Conservation (phyloP, 2,113 vertebrate species). For the Mirounga angustirostris region DNA sequence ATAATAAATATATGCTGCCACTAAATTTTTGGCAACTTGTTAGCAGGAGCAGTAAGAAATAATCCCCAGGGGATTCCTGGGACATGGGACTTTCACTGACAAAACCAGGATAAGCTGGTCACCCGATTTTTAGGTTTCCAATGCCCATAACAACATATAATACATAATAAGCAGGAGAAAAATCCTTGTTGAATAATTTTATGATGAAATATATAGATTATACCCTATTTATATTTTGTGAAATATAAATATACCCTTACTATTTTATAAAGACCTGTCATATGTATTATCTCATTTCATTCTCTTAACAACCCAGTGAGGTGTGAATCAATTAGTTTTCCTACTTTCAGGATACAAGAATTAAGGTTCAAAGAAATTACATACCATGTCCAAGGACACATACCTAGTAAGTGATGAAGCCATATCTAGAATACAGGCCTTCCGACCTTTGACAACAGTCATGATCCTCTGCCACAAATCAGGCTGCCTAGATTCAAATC, state of each 20-base stretch:
- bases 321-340: neutral
- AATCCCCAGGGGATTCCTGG: neutral
- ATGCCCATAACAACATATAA: neutral
- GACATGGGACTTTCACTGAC: neutral
- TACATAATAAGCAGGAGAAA: neutral
- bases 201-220: slow-evolving; percentile 26
- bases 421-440: neutral
- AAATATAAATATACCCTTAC: neutral
- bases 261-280: slow-evolving; percentile 23
- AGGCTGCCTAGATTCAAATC: slow-evolving; percentile 13
- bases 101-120: neutral
- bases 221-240: neutral
- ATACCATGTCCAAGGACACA: neutral
- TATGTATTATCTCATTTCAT: neutral
- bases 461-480: neutral
- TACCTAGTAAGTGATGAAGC: neutral
- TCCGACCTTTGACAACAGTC: neutral
- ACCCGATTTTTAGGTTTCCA: slow-evolving; percentile 8
- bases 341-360: slow-evolving; percentile 11
- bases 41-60: slow-evolving; percentile 2
- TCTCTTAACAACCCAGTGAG: neutral
- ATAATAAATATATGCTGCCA: neutral
- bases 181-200: neutral
- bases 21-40: slow-evolving; percentile 26
- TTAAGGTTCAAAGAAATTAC: slow-evolving; percentile 30